phyloP scores from a whole-genome alignment of 2,113 vertebrate genomes.

The Gymnogyps californianus region DNA sequence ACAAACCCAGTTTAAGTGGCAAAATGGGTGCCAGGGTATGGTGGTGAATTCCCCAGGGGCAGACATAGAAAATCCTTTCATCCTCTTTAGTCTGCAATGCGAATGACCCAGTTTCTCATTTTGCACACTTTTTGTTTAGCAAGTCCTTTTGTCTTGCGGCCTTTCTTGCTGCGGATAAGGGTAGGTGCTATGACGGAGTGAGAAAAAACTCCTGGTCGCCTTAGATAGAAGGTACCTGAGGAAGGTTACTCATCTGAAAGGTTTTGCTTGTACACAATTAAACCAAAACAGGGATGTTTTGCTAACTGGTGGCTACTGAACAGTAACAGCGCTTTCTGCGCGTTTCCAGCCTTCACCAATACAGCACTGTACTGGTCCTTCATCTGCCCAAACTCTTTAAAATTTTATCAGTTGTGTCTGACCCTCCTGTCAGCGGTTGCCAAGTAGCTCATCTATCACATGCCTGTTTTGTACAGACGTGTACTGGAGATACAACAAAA shows the following conservation, averaged over 20 bases:
- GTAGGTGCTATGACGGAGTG: background rate
- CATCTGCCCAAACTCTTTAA: background rate
- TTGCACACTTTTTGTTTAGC: background rate
- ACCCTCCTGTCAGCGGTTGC: background rate
- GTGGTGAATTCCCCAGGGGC: background rate
- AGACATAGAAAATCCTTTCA: background rate
- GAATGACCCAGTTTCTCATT: background rate
- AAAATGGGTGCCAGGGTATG: background rate
- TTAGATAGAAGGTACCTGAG: background rate
- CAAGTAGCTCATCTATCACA: background rate
- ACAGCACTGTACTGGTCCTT: background rate
- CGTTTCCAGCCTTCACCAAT: background rate
- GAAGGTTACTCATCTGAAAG: background rate
- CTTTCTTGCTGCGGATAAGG: background rate
- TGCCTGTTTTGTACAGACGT: accelerated
- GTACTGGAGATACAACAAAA: background rate
- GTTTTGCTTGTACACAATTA: background rate
- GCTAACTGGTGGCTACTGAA: background rate
- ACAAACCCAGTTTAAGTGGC: background rate
- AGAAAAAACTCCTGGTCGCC: background rate
- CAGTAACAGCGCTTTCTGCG: background rate
- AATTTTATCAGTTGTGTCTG: background rate
- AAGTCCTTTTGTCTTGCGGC: background rate
- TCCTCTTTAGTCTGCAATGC: background rate
- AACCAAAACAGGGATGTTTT: background rate